A percentile compares a stretch with the other conserved stretches of the same genome.
Evolutionary conservation across 2,888 invertebrate genomes (phyloP).

Genomic region (Phytoseiulus persimilis): DNA sequence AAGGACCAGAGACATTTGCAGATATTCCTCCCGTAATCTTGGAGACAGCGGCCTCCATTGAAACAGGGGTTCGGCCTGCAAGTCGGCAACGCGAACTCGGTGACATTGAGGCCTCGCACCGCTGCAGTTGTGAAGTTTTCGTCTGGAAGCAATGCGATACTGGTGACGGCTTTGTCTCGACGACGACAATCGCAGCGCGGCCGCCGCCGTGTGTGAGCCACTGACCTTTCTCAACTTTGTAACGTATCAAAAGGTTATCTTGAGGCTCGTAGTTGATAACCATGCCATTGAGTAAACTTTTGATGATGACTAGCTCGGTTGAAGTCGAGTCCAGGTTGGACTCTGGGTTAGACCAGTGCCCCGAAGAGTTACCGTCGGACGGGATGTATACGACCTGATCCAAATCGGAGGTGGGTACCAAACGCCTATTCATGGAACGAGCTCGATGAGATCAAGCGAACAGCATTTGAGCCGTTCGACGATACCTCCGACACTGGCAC

Average conservation of each 20-base stretch:
- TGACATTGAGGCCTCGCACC: conserved; percentile 7
- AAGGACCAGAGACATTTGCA: conserved; percentile 66
- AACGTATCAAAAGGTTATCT: conserved; percentile 34
- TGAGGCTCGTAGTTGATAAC: conserved; percentile 38
- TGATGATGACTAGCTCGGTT: conserved; percentile 29
- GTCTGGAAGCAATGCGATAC: background rate
- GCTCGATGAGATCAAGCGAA: no score
- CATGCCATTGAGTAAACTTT: conserved; percentile 33
- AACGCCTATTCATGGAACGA: background rate
- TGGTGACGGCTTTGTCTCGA: background rate
- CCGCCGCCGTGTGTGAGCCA: background rate
- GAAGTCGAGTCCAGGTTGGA: conserved; percentile 26
- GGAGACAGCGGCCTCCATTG: conserved; percentile 62
- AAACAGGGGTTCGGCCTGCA: conserved; percentile 67
- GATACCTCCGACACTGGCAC: background rate
- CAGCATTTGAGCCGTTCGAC: background rate
- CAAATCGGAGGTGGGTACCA: background rate
- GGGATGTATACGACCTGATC: conserved; percentile 8
- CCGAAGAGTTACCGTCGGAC: conserved; percentile 22
- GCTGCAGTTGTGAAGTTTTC: conserved; percentile 31
- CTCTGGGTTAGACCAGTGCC: conserved; percentile 29
- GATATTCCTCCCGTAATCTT: conserved; percentile 46
- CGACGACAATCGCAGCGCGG: background rate
- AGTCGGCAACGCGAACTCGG: conserved; percentile 51
- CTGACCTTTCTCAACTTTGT: conserved; percentile 33